phyloP scores from a whole-genome alignment of 2,797 vertebrate species.

The Anguilla anguilla region DNA sequence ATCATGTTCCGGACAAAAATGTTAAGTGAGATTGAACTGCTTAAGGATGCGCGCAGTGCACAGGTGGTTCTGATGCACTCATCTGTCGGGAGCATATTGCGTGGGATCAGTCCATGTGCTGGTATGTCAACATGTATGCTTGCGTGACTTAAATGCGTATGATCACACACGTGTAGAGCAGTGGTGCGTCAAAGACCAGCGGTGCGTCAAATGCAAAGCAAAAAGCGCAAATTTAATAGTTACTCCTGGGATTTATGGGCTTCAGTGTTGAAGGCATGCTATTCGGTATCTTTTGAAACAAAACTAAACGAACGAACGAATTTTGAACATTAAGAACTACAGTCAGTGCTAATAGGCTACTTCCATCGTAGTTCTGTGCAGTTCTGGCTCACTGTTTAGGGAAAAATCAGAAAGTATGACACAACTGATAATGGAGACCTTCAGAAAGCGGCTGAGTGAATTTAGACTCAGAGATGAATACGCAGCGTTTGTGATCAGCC shows the following conservation, averaged over 20 bases:
- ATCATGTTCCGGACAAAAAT: not conserved
- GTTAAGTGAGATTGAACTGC: not conserved
- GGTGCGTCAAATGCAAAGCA: not conserved
- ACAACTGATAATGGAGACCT: not conserved
- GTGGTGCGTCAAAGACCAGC: not conserved
- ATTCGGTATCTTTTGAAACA: not conserved
- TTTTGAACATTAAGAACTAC: not conserved
- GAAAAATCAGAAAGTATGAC: not conserved
- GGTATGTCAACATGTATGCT: conserved; percentile 24
- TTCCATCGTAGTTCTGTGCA: not conserved
- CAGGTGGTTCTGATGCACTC: conserved; percentile 1
- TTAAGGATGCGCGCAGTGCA: not conserved
- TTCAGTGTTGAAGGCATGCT: not conserved
- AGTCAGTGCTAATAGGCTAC: not conserved
- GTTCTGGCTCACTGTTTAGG: not conserved
- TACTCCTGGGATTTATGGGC: not conserved
- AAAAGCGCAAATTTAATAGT: not conserved
- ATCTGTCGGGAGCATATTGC: not conserved
- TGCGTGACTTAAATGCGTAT: not conserved
- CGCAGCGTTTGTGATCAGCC: not conserved
- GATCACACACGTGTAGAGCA: conserved; percentile 16
- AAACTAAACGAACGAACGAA: not conserved
- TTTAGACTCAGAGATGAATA: conserved; percentile 9
- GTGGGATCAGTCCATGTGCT: conserved; percentile 3
- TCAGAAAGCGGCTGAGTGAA: not conserved